These are phyloP conservation scores for Pachyrhynchus sulphureomaculatus DNA, from an alignment of 1,140 invertebrate species.

Conservation along the genomic window DNA sequence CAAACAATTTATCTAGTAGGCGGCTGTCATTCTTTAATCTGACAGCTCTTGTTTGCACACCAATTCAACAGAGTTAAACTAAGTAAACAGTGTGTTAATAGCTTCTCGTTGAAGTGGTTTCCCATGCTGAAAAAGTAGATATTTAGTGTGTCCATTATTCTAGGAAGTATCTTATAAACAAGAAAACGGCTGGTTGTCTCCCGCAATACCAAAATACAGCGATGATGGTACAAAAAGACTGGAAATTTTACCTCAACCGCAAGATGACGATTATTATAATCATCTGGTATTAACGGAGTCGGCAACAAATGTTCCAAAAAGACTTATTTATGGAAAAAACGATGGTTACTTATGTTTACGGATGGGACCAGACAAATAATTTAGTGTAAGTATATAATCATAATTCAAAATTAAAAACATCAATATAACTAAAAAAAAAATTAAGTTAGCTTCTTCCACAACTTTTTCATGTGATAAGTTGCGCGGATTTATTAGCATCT, in stretches of 20 bases:
- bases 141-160: too few relatives aligned
- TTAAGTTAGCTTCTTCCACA: background rate
- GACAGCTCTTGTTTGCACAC: too few relatives aligned
- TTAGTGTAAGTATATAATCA: conserved; percentile 60
- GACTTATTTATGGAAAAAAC: conserved; percentile 71
- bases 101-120: too few relatives aligned
- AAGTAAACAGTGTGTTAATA: too few relatives aligned
- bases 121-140: too few relatives aligned
- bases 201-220: conserved; percentile 61
- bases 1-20: too few relatives aligned
- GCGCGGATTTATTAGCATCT: too few relatives aligned
- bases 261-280: conserved; percentile 61
- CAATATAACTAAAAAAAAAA: too few relatives aligned
- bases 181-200: conserved; percentile 68
- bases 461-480: background rate
- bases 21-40: too few relatives aligned
- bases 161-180: conserved; percentile 46
- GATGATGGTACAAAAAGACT: conserved; percentile 51
- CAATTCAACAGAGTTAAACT: too few relatives aligned
- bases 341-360: conserved; percentile 76
- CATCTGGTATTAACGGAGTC: conserved; percentile 63
- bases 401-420: background rate
- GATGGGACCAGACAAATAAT: conserved; percentile 70
- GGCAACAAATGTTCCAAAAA: conserved; percentile 40
- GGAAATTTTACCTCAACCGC: conserved; percentile 61